Evolutionary conservation across 2,797 vertebrate species (phyloP).

Genomic region (Dendrocincla fuliginosa): DNA sequence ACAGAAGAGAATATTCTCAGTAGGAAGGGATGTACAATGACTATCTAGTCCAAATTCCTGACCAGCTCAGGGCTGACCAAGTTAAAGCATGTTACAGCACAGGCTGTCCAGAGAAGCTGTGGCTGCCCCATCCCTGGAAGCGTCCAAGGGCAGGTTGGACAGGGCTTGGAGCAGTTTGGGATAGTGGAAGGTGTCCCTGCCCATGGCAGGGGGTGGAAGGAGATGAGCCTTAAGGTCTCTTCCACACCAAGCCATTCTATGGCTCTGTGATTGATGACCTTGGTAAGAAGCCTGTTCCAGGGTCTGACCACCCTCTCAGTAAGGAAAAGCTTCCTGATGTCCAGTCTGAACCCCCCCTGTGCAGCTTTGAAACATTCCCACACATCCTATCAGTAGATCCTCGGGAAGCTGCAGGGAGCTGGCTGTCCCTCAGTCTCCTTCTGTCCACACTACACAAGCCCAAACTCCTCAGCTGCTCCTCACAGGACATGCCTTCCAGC

Average conservation of each 20-base stretch:
- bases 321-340: not conserved
- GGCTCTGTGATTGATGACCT: not conserved
- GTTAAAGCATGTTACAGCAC: not conserved
- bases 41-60: not conserved
- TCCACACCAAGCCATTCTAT: not conserved
- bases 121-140: not conserved
- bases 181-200: not conserved
- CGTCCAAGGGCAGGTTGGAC: accelerated
- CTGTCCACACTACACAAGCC: not conserved
- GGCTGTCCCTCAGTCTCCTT: not conserved
- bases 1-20: not conserved
- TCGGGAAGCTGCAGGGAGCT: not conserved
- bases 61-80: not conserved
- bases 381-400: accelerated
- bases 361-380: not conserved
- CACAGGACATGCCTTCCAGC: not conserved
- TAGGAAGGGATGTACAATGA: accelerated
- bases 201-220: not conserved
- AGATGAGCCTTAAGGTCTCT: not conserved
- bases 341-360: not conserved
- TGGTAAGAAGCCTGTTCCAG: not conserved
- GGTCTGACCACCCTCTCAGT: accelerated
- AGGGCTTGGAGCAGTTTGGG: accelerated
- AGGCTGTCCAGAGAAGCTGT: not conserved
- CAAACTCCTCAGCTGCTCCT: not conserved